A percentile compares a stretch with the other conserved stretches of the same genome.
Conservation (phyloP, 92 coral and sea anemone genomes). For the Epizoanthus rinbou region DNA sequence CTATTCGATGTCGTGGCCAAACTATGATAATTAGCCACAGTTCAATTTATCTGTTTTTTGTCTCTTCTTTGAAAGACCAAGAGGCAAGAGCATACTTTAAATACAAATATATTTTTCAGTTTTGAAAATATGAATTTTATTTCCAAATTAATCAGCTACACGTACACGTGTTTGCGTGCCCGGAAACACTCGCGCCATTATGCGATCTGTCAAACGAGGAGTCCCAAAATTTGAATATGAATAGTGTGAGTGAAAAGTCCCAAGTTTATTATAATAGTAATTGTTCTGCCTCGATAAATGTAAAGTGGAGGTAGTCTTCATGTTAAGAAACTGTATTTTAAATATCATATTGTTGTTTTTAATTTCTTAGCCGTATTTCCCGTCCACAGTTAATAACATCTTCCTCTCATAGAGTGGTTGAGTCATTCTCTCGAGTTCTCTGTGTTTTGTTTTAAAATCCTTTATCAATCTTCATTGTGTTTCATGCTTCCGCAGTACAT, state of each 20-base stretch:
- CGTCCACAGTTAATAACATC: too few species aligned
- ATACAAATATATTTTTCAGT: background rate
- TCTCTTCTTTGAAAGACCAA: background rate
- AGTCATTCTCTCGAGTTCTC: too few species aligned
- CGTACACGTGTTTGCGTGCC: constrained; percentile 38
- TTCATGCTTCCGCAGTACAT: too few species aligned
- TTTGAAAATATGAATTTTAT: background rate
- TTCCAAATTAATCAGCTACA: background rate
- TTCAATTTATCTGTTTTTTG: background rate
- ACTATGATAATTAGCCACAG: background rate
- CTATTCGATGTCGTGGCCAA: background rate
- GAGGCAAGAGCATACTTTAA: background rate
- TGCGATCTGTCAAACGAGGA: constrained; percentile 31
- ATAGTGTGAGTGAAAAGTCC: constrained; percentile 56
- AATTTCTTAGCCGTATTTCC: too few species aligned
- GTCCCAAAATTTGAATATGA: constrained; percentile 56
- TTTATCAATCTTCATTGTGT: too few species aligned
- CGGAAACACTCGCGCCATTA: constrained; percentile 1
- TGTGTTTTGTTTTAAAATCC: too few species aligned
- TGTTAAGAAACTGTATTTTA: too few species aligned
- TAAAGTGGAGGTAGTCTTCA: background rate
- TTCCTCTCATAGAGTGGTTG: too few species aligned
- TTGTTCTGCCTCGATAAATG: constrained; percentile 15
- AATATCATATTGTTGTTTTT: too few species aligned
- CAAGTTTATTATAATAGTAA: constrained; percentile 47